Conservation (phyloP, 2,797 vertebrate genomes). For the Rhinella marina region DNA sequence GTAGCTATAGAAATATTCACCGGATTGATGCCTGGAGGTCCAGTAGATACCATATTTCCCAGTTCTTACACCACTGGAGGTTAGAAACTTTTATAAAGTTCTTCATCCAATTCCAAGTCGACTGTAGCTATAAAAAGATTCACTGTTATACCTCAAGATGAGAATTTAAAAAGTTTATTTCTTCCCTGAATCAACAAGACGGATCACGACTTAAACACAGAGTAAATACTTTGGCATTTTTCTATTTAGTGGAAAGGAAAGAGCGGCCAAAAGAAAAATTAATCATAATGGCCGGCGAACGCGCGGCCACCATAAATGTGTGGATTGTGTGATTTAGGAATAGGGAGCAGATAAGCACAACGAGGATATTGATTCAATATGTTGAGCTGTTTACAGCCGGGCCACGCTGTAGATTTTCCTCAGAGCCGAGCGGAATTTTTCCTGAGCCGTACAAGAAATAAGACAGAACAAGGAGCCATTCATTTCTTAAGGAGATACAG, state of each 20-base stretch:
- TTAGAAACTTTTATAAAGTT: background rate
- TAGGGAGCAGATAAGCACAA: slow-evolving; percentile 19
- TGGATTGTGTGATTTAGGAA: slow-evolving; percentile 24
- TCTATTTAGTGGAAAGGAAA: background rate
- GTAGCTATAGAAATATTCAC: background rate
- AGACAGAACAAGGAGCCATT: background rate
- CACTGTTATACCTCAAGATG: background rate
- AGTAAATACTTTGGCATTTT: slow-evolving; percentile 10
- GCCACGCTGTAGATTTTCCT: background rate
- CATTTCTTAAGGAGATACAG: background rate
- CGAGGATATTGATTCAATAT: slow-evolving; percentile 26
- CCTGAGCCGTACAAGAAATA: background rate
- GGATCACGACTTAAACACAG: slow-evolving; percentile 1
- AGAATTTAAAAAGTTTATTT: background rate
- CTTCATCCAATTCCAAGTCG: background rate
- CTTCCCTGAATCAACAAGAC: background rate
- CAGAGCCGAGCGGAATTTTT: background rate
- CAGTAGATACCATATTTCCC: background rate
- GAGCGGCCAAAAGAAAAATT: background rate
- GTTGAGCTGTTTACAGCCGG: background rate
- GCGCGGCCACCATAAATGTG: background rate
- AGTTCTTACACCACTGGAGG: background rate
- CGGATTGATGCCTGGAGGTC: background rate
- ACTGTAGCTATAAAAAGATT: background rate
- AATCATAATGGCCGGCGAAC: background rate